Evolutionary conservation across 1,140 invertebrate species (phyloP), one percentile per base, ranked within the genome.

Genomic region (Akabosia matsudoensis): DNA sequence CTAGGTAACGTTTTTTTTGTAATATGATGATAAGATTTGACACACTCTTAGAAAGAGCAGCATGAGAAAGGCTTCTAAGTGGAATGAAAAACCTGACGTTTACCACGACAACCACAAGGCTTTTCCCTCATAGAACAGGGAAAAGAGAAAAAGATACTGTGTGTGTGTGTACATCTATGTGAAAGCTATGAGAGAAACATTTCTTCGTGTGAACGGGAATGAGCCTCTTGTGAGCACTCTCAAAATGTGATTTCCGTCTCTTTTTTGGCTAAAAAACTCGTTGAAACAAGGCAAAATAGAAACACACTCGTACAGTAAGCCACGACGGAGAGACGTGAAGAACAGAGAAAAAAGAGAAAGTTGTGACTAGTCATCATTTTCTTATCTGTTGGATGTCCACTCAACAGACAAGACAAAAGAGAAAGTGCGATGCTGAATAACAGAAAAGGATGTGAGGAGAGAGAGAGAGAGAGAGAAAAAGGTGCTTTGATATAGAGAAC

Each of bases 161-260:
- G n/a, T 45, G 7, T 45, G 37, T 45, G 18, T 45, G 37, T 45
- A 45, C 18, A 45, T 45, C 37, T 45, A 18, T 45, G 37, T 45
- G 37, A 10, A 45, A 10, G 37, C 7, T 45, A 45, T 45, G 37
- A 56, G 10, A 45, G 37, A 10, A 45, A 56, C 54, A 56, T 16
- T 56, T 22, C 4, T 45, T 56, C 54, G 54, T 16, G 54, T 56
- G 54, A 56, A 56, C 24, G 22, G 54, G 22, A 56, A 56, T 56
- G 54, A 24, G 54, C 54, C 54, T 56, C 54, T 56, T 56, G 37
- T 45, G 54, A 56, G 54, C 54, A 56, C 54, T 56, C 54, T 56
- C 54, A 56, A 56, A 56, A 56, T 56, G 54, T 56, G 54, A 56
- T 56, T 56, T 56, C 3, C 10, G 7, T 45, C 7, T 45, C 37